Percentiles rank a stretch among this genome's conserved stretches.
phyloP scores from a whole-genome alignment of 2,113 vertebrate species.

The Dipodomys ordii region DNA sequence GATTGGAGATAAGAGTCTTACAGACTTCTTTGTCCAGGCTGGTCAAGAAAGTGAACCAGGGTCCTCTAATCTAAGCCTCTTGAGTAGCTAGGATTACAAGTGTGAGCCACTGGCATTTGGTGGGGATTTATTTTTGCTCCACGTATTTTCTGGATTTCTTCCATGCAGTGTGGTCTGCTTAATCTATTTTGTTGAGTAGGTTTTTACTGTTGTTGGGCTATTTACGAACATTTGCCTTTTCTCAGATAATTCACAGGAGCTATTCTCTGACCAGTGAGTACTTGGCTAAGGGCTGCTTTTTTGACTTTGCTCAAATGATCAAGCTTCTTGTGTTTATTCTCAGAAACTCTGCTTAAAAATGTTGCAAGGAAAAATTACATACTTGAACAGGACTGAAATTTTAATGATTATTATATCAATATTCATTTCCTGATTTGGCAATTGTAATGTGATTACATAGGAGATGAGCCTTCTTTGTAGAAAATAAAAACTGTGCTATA shows the following conservation, averaged over 20 bases:
- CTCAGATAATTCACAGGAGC: no score
- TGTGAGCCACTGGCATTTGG: no score
- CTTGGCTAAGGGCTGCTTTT: background rate
- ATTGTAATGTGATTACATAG: background rate
- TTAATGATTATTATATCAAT: fast-evolving
- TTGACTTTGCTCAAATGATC: background rate
- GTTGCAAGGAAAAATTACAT: background rate
- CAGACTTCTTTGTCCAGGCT: no score
- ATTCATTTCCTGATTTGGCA: background rate
- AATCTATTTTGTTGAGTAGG: background rate
- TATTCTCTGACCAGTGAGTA: background rate
- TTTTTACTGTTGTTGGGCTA: background rate
- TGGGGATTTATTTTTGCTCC: background rate
- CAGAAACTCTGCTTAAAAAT: background rate
- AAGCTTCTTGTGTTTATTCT: no score
- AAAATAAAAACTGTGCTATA: background rate
- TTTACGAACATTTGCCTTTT: background rate
- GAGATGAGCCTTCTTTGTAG: background rate
- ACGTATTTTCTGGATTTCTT: background rate
- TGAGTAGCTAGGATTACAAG: no score
- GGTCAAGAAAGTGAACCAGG: no score
- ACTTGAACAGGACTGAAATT: background rate
- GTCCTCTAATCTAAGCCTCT: no score
- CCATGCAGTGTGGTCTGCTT: background rate
- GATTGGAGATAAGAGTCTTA: no score